Percentiles rank a stretch among this genome's conserved stretches.
Conservation (phyloP, 2,888 invertebrate species). For the Agriopis marginaria region DNA sequence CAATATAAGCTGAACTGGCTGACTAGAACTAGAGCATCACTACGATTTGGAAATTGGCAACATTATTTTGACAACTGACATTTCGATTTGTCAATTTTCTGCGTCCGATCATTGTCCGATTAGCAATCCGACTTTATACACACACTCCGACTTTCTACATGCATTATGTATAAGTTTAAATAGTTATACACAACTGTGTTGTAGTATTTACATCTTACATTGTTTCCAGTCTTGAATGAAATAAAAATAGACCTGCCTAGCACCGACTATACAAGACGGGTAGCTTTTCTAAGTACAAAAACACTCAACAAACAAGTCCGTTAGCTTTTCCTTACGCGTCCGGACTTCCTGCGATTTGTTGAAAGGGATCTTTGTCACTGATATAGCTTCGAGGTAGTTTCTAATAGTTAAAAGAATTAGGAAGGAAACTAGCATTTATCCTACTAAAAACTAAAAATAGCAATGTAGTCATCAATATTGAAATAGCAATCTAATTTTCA, state of each 20-base stretch:
- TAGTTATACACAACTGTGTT: neutral
- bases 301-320: slow-evolving; percentile 39
- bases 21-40: no score
- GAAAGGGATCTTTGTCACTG: slow-evolving; percentile 10
- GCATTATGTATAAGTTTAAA: neutral
- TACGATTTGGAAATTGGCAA: no score
- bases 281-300: slow-evolving; percentile 51
- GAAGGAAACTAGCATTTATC: neutral
- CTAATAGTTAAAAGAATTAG: neutral
- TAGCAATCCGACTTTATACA: no score
- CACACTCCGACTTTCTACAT: no score
- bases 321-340: slow-evolving; percentile 47
- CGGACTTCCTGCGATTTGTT: slow-evolving; percentile 48
- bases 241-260: slow-evolving; percentile 22
- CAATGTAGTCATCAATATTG: no score
- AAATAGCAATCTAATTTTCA: neutral
- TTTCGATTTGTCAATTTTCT: no score
- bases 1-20: no score
- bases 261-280: neutral
- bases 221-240: slow-evolving; percentile 14
- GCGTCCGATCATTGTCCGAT: no score
- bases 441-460: neutral
- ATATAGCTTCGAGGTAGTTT: slow-evolving; percentile 8
- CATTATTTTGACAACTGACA: no score
- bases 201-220: neutral